Evolutionary conservation across 2,888 invertebrate genomes (phyloP).

Genomic region (Lasioglossum villosulum): DNA sequence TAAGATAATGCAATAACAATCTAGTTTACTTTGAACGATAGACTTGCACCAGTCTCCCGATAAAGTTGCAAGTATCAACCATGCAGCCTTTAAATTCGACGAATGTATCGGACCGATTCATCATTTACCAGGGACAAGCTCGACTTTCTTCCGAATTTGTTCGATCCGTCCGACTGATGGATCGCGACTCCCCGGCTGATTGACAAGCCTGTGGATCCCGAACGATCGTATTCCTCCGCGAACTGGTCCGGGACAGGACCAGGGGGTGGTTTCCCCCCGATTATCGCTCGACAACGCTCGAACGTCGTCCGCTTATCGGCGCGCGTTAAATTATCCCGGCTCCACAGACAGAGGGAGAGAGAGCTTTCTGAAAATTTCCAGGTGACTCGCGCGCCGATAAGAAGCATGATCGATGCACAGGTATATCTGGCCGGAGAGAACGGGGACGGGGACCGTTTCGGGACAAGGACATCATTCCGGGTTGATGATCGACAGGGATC

Average conservation of each 20-base stretch:
- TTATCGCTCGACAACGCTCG: constrained; percentile 38
- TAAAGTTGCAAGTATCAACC: not conserved
- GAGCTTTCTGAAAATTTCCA: constrained; percentile 43
- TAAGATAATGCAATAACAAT: too few species aligned
- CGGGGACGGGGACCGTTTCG: not conserved
- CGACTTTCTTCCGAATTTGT: constrained; percentile 71
- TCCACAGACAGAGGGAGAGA: not conserved
- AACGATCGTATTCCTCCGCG: constrained; percentile 35
- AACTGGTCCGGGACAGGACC: not conserved
- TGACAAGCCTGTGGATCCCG: constrained; percentile 49
- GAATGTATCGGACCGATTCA: constrained; percentile 57
- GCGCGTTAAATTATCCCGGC: constrained; percentile 50
- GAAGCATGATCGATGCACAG: constrained; percentile 59
- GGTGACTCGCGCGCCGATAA: constrained; percentile 40
- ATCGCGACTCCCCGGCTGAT: constrained; percentile 62
- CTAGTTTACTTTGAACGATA: not conserved
- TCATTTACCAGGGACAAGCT: constrained; percentile 67
- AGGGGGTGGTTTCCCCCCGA: constrained; percentile 14
- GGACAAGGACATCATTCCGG: not conserved
- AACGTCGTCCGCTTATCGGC: constrained; percentile 38
- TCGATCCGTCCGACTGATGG: constrained; percentile 63
- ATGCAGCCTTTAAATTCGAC: not conserved
- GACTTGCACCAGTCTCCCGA: not conserved
- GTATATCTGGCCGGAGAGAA: constrained; percentile 11
- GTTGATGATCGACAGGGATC: constrained; percentile 41